Evolutionary conservation across 2,888 invertebrate genomes (phyloP), one percentile per base, ranked within the genome.

Genomic region (Tetramorium bicarinatum): DNA sequence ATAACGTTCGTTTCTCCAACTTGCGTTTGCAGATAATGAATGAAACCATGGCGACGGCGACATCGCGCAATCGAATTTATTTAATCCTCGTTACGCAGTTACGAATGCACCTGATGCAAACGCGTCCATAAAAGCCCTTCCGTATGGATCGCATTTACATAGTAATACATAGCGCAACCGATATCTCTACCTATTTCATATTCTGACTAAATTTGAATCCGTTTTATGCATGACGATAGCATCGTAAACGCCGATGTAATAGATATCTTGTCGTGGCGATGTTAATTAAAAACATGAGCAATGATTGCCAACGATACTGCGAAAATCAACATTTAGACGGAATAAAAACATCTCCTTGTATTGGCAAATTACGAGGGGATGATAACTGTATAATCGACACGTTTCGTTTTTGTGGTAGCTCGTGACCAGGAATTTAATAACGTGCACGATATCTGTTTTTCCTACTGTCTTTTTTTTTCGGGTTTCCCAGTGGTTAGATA

Each of bases 401-500:
- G 47, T 59, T 79, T 80, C 34, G 18, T 72, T 72, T 49, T 59
- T 41, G 21, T 18, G 59, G 13, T 21, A n/a, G 41, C 54, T 66
- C 54, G 18, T 8, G 18, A 18, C 34, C 44, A 85, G 84, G 82
- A 89, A 89, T 89, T 89, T 88, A 88, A 89, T 89, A 89, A 88
- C 75, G 85, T 44, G 67, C 74, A 29, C 21, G 71, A 74, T 84
- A 66, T 72, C 15, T 66, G 66, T 56, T 76, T 74, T 56, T 76
- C 74, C 72, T 82, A 67, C 54, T 54, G 66, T 61, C 41, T 9
- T 56, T 75, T 83, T 29, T 61, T 79, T 59, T 25, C 81, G 34
- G n/a, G n/a, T 54, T 75, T 47, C 9, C 62, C 3, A 54, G 76
- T 29, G 54, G 67, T 77, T 67, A 69, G 69, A 56, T 18, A n/a